Percentiles rank a stretch among this genome's conserved stretches.
phyloP scores from a whole-genome alignment of 2,888 invertebrate species.

The Dynastes hyllus region DNA sequence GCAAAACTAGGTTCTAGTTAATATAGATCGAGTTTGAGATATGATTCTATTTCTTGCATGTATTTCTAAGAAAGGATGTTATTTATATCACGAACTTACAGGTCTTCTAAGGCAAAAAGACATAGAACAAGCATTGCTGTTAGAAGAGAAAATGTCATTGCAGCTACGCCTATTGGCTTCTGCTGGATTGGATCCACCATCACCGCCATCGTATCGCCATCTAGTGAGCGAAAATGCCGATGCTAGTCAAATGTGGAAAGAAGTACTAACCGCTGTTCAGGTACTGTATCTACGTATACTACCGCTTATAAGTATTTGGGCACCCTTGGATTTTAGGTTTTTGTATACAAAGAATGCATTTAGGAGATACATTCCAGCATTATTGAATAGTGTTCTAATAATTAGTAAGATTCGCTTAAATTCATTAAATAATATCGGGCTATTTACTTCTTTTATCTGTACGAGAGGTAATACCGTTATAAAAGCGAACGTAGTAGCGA shows the following conservation, averaged over 20 bases:
- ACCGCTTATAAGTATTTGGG: no score
- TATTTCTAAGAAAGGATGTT: neutral
- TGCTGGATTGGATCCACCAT: conserved; percentile 77
- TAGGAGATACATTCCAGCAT: no score
- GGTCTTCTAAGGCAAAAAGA: conserved; percentile 92
- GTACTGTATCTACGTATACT: conserved; percentile 67
- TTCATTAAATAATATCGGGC: no score
- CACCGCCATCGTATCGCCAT: conserved; percentile 83
- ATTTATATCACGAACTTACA: conserved; percentile 65
- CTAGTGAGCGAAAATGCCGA: conserved; percentile 85
- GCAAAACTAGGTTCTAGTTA: neutral
- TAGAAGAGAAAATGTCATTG: conserved; percentile 92
- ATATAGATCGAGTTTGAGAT: neutral
- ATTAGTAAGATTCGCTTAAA: no score
- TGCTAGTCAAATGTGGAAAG: conserved; percentile 86
- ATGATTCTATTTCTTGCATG: neutral
- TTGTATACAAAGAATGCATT: no score
- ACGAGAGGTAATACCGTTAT: no score
- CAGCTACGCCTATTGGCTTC: conserved; percentile 85
- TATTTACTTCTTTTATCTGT: no score
- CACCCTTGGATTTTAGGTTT: no score
- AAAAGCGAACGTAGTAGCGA: no score
- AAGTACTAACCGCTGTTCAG: conserved; percentile 84
- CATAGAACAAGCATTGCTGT: conserved; percentile 86
- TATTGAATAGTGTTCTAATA: no score